Evolutionary conservation across 2,888 invertebrate species (phyloP).

Genomic region (Aporophyla lueneburgensis): DNA sequence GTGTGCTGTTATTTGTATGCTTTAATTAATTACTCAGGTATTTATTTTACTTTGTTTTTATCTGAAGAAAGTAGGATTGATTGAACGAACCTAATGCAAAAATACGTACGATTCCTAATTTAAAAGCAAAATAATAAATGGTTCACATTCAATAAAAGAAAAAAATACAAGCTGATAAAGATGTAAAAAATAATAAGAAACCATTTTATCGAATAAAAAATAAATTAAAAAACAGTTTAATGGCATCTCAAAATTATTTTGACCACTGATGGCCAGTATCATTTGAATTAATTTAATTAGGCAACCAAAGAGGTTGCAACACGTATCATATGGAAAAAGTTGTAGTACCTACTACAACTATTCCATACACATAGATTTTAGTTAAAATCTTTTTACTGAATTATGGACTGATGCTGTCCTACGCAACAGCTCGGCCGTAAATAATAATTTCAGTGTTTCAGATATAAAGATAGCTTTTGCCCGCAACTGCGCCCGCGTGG

Average conservation of each 20-base stretch:
- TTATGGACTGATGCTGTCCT: background rate
- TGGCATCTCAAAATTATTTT: slow-evolving; percentile 7
- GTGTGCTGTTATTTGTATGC: background rate
- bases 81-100: background rate
- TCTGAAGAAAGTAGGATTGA: background rate
- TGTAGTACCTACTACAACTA: background rate
- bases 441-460: background rate
- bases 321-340: too few relatives aligned
- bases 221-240: background rate
- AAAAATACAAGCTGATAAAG: slow-evolving; percentile 8
- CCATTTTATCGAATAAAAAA: background rate
- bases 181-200: background rate
- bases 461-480: background rate
- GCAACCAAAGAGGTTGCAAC: slow-evolving; percentile 1
- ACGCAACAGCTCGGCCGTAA: background rate
- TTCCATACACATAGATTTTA: background rate
- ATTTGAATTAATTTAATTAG: background rate
- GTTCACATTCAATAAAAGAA: slow-evolving; percentile 5
- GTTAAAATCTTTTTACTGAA: background rate
- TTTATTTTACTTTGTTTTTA: background rate
- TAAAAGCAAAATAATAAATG: slow-evolving; percentile 9
- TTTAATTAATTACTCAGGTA: background rate
- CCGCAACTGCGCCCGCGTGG: background rate
- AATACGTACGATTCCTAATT: background rate
- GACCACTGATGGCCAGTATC: background rate